These are phyloP conservation scores for Enteromius treurensis DNA, from an alignment of 2,797 vertebrate species.

Conservation along the genomic window DNA sequence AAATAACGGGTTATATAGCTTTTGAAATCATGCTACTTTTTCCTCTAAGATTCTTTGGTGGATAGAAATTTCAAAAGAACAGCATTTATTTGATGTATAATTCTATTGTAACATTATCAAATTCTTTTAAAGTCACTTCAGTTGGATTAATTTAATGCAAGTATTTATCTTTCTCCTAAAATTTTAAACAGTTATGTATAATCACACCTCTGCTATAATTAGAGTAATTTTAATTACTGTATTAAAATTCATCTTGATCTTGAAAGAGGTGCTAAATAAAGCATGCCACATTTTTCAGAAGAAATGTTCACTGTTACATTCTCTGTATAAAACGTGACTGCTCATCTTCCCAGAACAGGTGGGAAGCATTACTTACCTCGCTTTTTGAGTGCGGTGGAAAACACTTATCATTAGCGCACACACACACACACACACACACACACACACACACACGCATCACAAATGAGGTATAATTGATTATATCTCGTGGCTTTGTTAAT, in stretches of 20 bases:
- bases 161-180: background rate
- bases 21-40: background rate
- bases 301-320: background rate
- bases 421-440: background rate
- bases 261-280: background rate
- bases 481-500: slow-evolving; percentile 26
- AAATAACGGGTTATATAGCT: background rate
- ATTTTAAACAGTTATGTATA: background rate
- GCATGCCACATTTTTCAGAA: background rate
- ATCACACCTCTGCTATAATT: background rate
- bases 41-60: background rate
- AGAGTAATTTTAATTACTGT: background rate
- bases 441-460: slow-evolving; percentile 2
- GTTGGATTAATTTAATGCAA: background rate
- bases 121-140: background rate
- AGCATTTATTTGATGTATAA: background rate
- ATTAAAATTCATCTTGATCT: background rate
- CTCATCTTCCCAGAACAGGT: slow-evolving; percentile 21
- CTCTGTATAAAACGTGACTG: background rate
- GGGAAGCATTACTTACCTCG: slow-evolving; percentile 19
- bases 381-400: slow-evolving; percentile 9
- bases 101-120: background rate
- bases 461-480: slow-evolving; percentile 26
- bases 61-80: background rate
- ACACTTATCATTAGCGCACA: background rate